A percentile compares a stretch with the other conserved stretches of the same genome.
Conservation (phyloP, 2,888 invertebrate genomes). For the Calephelis perditalis region DNA sequence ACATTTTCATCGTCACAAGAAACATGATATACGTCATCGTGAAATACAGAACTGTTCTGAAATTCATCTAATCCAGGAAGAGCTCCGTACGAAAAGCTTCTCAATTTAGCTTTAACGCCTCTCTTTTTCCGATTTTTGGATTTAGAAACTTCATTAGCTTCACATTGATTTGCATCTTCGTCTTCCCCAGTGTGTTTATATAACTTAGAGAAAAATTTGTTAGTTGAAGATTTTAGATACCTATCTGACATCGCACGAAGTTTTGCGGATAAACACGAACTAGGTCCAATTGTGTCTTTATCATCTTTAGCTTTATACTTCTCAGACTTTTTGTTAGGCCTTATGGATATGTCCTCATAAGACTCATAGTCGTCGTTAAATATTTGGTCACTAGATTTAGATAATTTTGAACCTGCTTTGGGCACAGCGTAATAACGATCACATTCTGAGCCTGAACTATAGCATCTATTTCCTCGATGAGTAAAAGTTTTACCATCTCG, state of each 20-base stretch:
- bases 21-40: slow-evolving; percentile 75
- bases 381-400: slow-evolving; percentile 75
- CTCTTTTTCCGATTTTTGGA: slow-evolving; percentile 61
- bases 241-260: slow-evolving; percentile 85
- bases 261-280: slow-evolving; percentile 83
- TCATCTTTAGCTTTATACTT: slow-evolving; percentile 63
- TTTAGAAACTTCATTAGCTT: slow-evolving; percentile 52
- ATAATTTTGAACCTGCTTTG: slow-evolving; percentile 63
- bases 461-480: slow-evolving; percentile 64
- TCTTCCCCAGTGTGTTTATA: slow-evolving; percentile 73
- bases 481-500: slow-evolving; percentile 60
- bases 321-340: slow-evolving; percentile 71
- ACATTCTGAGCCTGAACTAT: slow-evolving; percentile 73
- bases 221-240: slow-evolving; percentile 84
- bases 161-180: slow-evolving; percentile 43
- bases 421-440: slow-evolving; percentile 66
- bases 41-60: slow-evolving; percentile 80
- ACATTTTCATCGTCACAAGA: slow-evolving; percentile 75
- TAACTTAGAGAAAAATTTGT: slow-evolving; percentile 82
- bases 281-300: slow-evolving; percentile 71
- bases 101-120: slow-evolving; percentile 73
- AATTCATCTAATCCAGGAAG: slow-evolving; percentile 85
- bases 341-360: slow-evolving; percentile 50
- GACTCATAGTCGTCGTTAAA: slow-evolving; percentile 71
- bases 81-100: slow-evolving; percentile 87